Percentiles rank a stretch among this genome's conserved stretches.
These are phyloP conservation scores for Glossophaga mutica DNA, from an alignment of 2,797 vertebrate genomes.

Conservation along the genomic window DNA sequence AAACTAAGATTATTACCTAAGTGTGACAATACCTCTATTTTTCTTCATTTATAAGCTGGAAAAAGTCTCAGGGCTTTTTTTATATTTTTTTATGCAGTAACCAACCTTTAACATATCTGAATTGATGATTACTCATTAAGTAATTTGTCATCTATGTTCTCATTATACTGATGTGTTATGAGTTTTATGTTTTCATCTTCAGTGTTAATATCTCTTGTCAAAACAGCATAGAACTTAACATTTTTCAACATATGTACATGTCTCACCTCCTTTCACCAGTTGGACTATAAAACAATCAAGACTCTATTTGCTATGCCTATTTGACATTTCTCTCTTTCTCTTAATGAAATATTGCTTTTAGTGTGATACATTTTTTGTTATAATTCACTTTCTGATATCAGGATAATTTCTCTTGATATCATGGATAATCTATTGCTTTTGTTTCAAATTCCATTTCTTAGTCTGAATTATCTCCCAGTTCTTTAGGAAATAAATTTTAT, in stretches of 20 bases:
- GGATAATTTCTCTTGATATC: neutral
- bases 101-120: neutral
- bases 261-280: neutral
- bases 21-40: neutral
- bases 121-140: neutral
- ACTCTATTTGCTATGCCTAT: neutral
- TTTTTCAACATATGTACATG: neutral
- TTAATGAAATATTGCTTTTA: neutral
- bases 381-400: neutral
- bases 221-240: neutral
- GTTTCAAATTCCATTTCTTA: neutral
- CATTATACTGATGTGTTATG: neutral
- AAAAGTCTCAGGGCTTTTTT: neutral
- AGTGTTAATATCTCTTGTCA: neutral
- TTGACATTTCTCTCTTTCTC: neutral
- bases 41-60: neutral
- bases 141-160: neutral
- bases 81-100: neutral
- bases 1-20: neutral
- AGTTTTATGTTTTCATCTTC: conserved; percentile 15
- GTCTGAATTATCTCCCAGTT: neutral
- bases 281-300: conserved; percentile 21
- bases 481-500: conserved; percentile 38
- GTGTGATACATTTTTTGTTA: neutral
- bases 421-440: neutral